Base-by-base conservation (phyloP, 2,888 invertebrate species). In the Melanostoma scalare region DNA sequence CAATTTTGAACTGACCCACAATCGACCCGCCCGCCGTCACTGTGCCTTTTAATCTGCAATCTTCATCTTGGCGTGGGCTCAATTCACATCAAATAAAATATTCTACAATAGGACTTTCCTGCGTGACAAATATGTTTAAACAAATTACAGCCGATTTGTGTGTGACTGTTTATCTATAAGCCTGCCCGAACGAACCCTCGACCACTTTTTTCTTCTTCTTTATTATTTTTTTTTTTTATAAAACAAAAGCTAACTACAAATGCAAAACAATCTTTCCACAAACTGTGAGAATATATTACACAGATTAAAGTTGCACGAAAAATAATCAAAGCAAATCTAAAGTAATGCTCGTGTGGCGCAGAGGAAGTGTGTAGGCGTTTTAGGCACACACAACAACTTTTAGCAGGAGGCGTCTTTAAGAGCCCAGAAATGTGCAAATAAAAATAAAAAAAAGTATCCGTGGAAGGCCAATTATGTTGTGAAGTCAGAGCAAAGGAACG, bases 101-200 rank as follows among this genome's bases (percentile, higher is more conserved):
- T 79, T 84, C 79, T 67, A 79, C 74, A 84, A 84, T 84, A 79
- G 71, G 79, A 84, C 74, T 80, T 80, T 85, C 85, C 85, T 85
- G 84, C 79, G 84, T 80, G 85, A 80, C 85, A 85, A 85, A 85
- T 85, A 80, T 85, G 85, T 85, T 85, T 85, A 85, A 80, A 85
- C 85, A 85, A 85, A 85, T 85, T 85, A 85, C 58, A 65, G 78
- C 46, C 67, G 65, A 79, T 79, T 79, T 79, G 74, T 67, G 68
- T 53, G 42, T 52, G 63, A 67, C 53, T 53, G 53, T 55, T 46
- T 72, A 38, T 65, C 42, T 61, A 50, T 31, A 53, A 31, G 40
- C 30, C 38, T 20, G 10, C 30, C 33, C 6, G 4, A n/a, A 20
- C 35, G 38, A 31, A 46, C 52, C 33, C 73, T 40, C 44, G 42